Conservation (phyloP, 2,797 vertebrate genomes). For the Alcedo quadribrachys region DNA sequence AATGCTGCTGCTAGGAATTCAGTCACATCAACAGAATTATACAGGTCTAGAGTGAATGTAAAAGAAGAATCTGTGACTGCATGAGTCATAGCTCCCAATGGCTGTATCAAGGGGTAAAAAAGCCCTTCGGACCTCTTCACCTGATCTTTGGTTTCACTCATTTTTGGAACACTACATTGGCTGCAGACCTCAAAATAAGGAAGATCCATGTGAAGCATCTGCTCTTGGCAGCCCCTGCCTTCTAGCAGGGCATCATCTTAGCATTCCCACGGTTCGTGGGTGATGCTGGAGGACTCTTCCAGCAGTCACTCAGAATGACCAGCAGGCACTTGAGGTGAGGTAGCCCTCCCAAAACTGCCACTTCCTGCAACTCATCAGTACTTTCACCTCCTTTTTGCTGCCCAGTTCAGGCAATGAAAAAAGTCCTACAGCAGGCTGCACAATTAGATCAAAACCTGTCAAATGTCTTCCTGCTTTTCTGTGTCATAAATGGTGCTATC, state of each 20-base stretch:
- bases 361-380: not conserved
- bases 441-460: not conserved
- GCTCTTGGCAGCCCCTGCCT: not conserved
- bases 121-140: not conserved
- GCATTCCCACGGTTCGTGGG: fast-evolving
- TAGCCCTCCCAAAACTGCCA: not conserved
- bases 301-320: not conserved
- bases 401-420: not conserved
- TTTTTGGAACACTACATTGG: not conserved
- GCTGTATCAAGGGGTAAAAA: not conserved
- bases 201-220: not conserved
- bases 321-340: not conserved
- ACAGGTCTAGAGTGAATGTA: not conserved
- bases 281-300: not conserved
- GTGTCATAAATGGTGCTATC: not conserved
- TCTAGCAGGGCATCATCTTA: not conserved
- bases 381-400: not conserved
- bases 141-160: not conserved
- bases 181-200: not conserved
- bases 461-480: not conserved
- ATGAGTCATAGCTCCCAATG: not conserved
- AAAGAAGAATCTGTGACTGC: not conserved
- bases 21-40: not conserved
- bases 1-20: not conserved
- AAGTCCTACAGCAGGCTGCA: not conserved